Evolutionary conservation across 1,140 invertebrate genomes (phyloP), one percentile per base, ranked within the genome.

Genomic region (Drosophila kepulauana): DNA sequence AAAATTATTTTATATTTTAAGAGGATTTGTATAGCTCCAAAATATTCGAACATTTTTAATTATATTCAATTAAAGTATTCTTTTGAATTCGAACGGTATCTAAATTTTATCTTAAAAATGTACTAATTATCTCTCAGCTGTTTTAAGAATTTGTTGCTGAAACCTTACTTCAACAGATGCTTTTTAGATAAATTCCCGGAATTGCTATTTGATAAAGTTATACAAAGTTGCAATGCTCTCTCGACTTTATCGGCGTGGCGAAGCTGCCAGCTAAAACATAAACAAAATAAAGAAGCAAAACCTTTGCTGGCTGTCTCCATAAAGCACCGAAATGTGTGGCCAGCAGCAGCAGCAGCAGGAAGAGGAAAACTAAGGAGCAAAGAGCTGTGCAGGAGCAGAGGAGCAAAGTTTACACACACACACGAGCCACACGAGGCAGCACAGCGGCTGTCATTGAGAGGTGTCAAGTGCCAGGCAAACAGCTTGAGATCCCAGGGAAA

Each of bases 391-490:
- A 49, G 57, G 8, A 30, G 35, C 35, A 38, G 35, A 52, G 54
- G 54, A 41, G 30, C 48, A 38, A 74, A 78, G 59, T 35, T 38
- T 57, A 59, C 45, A 74, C 48, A 38, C 35, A 38, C 8, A 10
- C 35, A 38, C 35, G 35, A 10, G 35, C 2, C 35, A 38, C 61
- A 74, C 43, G 16, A 67, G 61, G 73, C 58, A 78, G 62, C 79
- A 75, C 75, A 82, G 80, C 79, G 80, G 81, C 75, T 84, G 81
- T 84, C 81, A 84, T 78, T 85, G 81, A 85, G 81, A 84, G 81
- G 81, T 84, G 81, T 84, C 81, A 84, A 84, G 81, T 84, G 81
- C 25, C 81, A 81, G 81, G 73, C 81, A 85, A 84, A 68, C 78
- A 75, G 76, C 76, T 78, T 78, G 72, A 78, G 75, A 68, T 11